phyloP scores from a whole-genome alignment of 2,797 vertebrate species.

The Sebastes cheni region DNA sequence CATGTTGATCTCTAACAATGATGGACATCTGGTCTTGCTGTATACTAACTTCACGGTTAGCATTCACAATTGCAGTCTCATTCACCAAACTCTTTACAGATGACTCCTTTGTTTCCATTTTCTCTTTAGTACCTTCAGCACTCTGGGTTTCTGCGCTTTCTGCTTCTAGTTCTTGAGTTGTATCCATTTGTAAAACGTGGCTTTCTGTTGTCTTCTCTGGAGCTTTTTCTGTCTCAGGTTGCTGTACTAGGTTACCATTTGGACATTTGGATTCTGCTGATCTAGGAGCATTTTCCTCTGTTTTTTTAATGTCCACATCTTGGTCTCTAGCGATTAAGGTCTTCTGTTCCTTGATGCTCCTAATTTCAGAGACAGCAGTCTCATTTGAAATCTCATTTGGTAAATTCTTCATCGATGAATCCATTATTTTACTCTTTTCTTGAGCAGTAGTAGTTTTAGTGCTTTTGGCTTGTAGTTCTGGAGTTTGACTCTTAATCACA shows the following conservation, averaged over 20 bases:
- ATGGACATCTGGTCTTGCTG: slow-evolving; percentile 8
- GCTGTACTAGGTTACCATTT: not conserved
- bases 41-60: not conserved
- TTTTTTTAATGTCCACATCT: not conserved
- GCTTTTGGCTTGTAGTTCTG: not conserved
- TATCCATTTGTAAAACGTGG: not conserved
- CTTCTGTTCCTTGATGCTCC: not conserved
- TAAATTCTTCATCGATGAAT: not conserved
- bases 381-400: not conserved
- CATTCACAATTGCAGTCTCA: not conserved
- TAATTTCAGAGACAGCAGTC: not conserved
- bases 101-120: not conserved
- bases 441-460: not conserved
- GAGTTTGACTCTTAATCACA: not conserved
- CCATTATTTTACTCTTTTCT: not conserved
- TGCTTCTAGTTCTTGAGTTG: not conserved
- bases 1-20: not conserved
- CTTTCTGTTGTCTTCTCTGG: not conserved
- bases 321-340: not conserved
- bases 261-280: not conserved
- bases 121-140: not conserved
- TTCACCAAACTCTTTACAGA: not conserved
- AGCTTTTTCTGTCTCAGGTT: not conserved
- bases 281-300: not conserved
- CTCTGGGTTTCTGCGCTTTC: not conserved